These are phyloP conservation scores for Plestiodon gilberti DNA, from an alignment of 2,113 vertebrate genomes.

Conservation along the genomic window DNA sequence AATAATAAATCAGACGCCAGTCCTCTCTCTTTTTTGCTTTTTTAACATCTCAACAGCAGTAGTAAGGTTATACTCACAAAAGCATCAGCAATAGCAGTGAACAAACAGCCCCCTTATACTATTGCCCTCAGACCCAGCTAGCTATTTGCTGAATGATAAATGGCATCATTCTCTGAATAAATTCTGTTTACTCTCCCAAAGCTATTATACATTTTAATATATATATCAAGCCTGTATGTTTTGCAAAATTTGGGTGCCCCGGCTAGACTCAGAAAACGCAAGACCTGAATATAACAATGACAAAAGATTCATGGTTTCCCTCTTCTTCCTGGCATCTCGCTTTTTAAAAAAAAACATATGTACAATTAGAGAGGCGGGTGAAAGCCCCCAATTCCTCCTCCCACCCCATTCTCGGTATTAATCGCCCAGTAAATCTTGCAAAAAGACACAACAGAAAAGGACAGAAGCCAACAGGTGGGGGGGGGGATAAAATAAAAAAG, in stretches of 20 bases:
- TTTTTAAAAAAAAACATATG: conserved; percentile 41
- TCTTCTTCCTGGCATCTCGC: conserved; percentile 48
- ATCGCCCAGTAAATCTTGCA: conserved; percentile 61
- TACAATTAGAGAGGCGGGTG: conserved; percentile 47
- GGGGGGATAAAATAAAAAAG: not conserved
- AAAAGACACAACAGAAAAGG: conserved; percentile 58
- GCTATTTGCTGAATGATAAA: conserved; percentile 70
- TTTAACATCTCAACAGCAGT: conserved; percentile 61
- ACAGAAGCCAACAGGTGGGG: conserved; percentile 79
- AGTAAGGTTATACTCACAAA: conserved; percentile 69
- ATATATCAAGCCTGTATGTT: not conserved
- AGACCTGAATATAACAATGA: conserved; percentile 45
- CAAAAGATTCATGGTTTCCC: conserved; percentile 54
- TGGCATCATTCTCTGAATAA: conserved; percentile 64
- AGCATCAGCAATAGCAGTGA: conserved; percentile 54
- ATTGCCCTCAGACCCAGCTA: conserved; percentile 52
- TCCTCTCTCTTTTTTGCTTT: not conserved
- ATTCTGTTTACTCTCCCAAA: conserved; percentile 68
- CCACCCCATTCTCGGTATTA: conserved; percentile 59
- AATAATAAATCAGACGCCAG: not conserved
- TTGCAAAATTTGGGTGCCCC: conserved; percentile 49
- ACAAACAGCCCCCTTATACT: conserved; percentile 47
- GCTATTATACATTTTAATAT: conserved; percentile 39
- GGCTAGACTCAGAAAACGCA: conserved; percentile 38
- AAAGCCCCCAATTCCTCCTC: conserved; percentile 53